Evolutionary conservation across 2,113 vertebrate species (phyloP), one percentile per base, ranked within the genome.

Genomic region (Equus przewalskii): DNA sequence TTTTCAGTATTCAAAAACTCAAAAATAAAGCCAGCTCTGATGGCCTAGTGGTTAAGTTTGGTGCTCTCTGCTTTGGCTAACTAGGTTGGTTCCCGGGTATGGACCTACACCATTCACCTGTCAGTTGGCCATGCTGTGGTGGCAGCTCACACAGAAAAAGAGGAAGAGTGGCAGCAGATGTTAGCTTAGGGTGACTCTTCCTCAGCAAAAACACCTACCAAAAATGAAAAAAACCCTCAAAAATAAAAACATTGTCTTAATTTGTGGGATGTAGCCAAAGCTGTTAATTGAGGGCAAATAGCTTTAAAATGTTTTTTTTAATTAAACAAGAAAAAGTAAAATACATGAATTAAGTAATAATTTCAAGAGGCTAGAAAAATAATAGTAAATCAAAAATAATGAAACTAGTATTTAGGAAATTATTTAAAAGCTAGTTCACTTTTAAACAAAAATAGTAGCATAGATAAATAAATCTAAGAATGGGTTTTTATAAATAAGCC

Each of bases 261-360:
- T 75, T 89, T 73, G 15, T 82, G 76, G 15, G 33, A 44, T 64
- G 64, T 16, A 56, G 78, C 49, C 67, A 81, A 65, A 26, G n/a
- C 67, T 89, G 76, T 78, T 94, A 73, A 89, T 56, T 65, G 7
- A 89, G 82, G 76, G 41, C 85, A 56, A 54, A 64, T 64, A 89
- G 67, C 58, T 65, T 89, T 81, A 89, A 54, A 41, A 88, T 88
- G 41, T 11, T 69, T 44, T 58, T n/a, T 51, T n/a, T 28, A 64
- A 62, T 56, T 54, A 73, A 82, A 82, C n/a, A 82, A 89, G 64
- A 81, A 64, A 79, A 33, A 54, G 30, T 56, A 72, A 86, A 76
- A 64, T 56, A 44, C 84, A 49, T 11, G 30, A 65, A 65, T 67
- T 78, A 86, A 83, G 33, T 36, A 76, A 76, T 78, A 58, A 79